A percentile compares a stretch with the other conserved stretches of the same genome.
These are phyloP conservation scores for Eurypyga helias DNA, from an alignment of 2,113 vertebrate genomes.

Conservation along the genomic window DNA sequence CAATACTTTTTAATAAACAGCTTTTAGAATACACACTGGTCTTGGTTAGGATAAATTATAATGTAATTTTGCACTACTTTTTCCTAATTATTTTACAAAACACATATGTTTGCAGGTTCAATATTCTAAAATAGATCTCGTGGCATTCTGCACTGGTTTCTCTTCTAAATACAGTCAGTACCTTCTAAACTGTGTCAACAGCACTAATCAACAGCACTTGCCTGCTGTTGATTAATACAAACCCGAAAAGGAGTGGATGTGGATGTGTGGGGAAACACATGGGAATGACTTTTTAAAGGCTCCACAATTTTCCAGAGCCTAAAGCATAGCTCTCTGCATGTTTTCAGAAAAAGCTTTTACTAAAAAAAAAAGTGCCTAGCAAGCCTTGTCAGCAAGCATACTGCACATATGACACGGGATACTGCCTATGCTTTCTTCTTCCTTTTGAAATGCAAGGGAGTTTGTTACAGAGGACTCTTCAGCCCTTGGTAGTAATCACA, in stretches of 20 bases:
- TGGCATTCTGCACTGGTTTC: neutral
- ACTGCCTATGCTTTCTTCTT: neutral
- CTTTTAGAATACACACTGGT: neutral
- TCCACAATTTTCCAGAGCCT: neutral
- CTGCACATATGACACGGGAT: neutral
- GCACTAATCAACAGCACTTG: too few species aligned
- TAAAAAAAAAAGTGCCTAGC: neutral
- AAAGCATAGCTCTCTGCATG: neutral
- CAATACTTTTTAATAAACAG: constrained; percentile 63
- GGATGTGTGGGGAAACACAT: neutral
- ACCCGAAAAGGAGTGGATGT: neutral
- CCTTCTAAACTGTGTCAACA: neutral
- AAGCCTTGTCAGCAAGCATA: neutral
- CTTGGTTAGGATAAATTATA: constrained; percentile 25
- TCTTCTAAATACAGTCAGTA: neutral
- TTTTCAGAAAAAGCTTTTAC: neutral
- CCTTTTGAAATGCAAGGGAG: neutral
- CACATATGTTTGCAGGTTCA: constrained; percentile 15
- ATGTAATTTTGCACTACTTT: constrained; percentile 11
- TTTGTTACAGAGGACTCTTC: neutral
- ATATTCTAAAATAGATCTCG: constrained; percentile 7
- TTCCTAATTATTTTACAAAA: constrained; percentile 46
- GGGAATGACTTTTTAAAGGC: neutral
- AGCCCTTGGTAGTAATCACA: neutral
- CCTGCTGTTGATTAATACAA: neutral